Percentiles rank a stretch among this genome's conserved stretches.
Conservation (phyloP, 1,140 invertebrate genomes). For the Cyphomyrmex costatus region DNA sequence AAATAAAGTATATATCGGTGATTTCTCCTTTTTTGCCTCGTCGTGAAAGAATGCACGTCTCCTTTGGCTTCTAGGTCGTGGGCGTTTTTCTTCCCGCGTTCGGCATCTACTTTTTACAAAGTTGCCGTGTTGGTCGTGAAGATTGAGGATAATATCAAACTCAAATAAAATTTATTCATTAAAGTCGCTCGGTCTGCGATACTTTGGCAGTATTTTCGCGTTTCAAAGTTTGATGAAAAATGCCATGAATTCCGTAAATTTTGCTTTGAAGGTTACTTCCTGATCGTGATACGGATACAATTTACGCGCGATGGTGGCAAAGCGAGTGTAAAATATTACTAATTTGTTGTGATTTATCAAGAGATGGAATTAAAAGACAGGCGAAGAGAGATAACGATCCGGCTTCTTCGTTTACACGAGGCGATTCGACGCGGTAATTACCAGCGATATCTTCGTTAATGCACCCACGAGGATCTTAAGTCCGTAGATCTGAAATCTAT, state of each 20-base stretch:
- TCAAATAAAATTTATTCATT: constrained; percentile 5
- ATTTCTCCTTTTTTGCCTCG: neutral
- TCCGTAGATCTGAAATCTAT: constrained; percentile 7
- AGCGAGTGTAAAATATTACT: constrained; percentile 28
- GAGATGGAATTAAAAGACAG: neutral
- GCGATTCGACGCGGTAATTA: constrained; percentile 34
- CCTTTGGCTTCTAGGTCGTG: neutral
- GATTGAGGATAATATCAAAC: neutral
- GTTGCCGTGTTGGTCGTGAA: neutral
- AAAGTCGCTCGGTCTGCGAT: neutral
- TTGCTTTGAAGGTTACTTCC: neutral
- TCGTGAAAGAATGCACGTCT: neutral
- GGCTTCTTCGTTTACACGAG: constrained; percentile 25
- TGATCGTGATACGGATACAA: neutral
- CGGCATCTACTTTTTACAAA: neutral
- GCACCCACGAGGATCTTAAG: constrained; percentile 2
- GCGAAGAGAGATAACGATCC: constrained; percentile 34
- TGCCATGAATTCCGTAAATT: neutral
- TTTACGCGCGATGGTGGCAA: neutral
- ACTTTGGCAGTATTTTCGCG: neutral
- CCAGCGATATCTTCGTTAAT: constrained; percentile 35
- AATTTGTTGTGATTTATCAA: constrained; percentile 27
- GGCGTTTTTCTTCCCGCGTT: neutral
- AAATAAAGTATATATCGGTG: neutral
- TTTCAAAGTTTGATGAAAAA: neutral